Evolutionary conservation across 2,113 vertebrate species (phyloP).

Genomic region (Hystrix cristata): DNA sequence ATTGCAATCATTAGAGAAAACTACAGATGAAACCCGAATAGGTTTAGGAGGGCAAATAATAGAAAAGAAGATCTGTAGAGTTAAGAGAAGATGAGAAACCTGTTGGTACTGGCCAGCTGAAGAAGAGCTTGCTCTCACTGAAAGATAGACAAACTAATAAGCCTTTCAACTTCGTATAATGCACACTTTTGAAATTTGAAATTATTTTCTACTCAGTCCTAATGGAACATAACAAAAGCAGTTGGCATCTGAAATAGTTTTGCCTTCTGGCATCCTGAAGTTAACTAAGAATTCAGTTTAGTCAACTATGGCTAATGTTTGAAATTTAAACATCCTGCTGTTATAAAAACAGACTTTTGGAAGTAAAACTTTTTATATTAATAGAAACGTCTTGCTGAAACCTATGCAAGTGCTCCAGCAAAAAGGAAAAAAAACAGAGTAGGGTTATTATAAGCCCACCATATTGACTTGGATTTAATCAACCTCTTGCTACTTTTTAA

Average conservation of each 20-base stretch:
- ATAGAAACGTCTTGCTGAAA: conserved; percentile 44
- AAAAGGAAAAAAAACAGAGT: background rate
- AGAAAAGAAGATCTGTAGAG: background rate
- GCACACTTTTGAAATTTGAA: background rate
- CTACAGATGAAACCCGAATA: background rate
- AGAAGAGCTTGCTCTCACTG: background rate
- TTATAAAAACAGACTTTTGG: conserved; percentile 74
- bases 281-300: conserved; percentile 79
- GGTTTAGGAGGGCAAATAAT: background rate
- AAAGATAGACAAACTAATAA: background rate
- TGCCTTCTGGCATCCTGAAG: conserved; percentile 71
- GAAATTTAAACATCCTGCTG: conserved; percentile 73
- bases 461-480: conserved; percentile 48
- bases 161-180: background rate
- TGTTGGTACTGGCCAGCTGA: background rate
- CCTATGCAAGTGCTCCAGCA: conserved; percentile 46
- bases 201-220: conserved; percentile 28
- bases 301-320: conserved; percentile 73
- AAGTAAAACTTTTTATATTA: conserved; percentile 67
- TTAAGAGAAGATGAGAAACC: background rate
- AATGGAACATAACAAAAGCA: conserved; percentile 67
- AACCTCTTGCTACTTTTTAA: conserved; percentile 44
- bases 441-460: background rate
- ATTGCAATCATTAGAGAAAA: background rate
- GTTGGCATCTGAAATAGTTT: conserved; percentile 61